Evolutionary conservation across 2,888 invertebrate genomes (phyloP), one percentile per base, ranked within the genome.

Genomic region (Allolobophora icterica): DNA sequence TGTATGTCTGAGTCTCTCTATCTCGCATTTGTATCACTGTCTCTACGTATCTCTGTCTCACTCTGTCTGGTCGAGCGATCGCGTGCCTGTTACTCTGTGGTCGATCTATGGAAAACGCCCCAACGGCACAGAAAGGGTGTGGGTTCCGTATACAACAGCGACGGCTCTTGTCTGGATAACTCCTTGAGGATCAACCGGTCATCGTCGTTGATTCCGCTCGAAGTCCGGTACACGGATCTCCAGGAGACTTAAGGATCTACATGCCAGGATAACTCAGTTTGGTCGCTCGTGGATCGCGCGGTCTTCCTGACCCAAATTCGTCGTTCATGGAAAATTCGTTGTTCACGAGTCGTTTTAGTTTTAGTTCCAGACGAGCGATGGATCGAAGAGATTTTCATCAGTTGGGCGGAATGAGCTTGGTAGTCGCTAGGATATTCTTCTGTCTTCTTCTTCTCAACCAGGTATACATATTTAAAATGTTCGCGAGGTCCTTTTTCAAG

Each of bases 121-220:
- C n/a, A n/a, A 71, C 71, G n/a, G n/a, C 71, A 71, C 71, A 13
- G 71, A 71, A n/a, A 71, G 71, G 71, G 71, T 71, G 71, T 71
- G 3, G 30, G 6, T 71, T 71, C 30, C n/a, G n/a, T 71, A n/a
- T 0, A 13, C 30, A 71, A 71, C 71, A n/a, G 71, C 71, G n/a
- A 6, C 71, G 71, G 71, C 0, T 71, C n/a, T 5, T 71, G 71
- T 17, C n/a, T n/a, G 11, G 11, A 6, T 71, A 71, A n/a, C 71
- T 30, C 71, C 71, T n/a, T n/a, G n/a, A 71, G 8, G n/a, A n/a
- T 71, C 71, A 30, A 17, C 24, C 71, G 2, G 4, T 71, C n/a
- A 71, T n/a, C 30, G n/a, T 8, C 8, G 71, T 30, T 5, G 30
- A 30, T n/a, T 71, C 71, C 71, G 17, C 6, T 24, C 30, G 58